A percentile compares a stretch with the other conserved stretches of the same genome.
These are phyloP conservation scores for Corydoras sp. DNA, from an alignment of 2,113 vertebrate species.

Conservation along the genomic window DNA sequence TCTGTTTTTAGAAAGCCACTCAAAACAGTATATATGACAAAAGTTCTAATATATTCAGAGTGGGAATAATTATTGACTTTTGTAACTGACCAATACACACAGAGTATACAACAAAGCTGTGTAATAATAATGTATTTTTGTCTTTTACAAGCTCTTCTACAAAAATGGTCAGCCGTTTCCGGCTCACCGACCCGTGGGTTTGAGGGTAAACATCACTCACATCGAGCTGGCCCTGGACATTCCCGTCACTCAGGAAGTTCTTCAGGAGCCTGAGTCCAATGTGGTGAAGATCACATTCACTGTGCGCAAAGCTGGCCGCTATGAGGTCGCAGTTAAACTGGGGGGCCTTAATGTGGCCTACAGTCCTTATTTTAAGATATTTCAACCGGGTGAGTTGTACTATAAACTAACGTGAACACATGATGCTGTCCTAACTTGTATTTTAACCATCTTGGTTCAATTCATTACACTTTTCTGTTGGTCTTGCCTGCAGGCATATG, in stretches of 20 bases:
- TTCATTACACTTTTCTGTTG: neutral
- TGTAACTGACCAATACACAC: too few relatives aligned
- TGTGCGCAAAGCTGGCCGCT: constrained; percentile 91
- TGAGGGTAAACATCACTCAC: constrained; percentile 92
- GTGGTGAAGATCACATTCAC: constrained; percentile 95
- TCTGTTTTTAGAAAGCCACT: too few relatives aligned
- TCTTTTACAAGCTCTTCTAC: constrained; percentile 79
- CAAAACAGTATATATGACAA: too few relatives aligned
- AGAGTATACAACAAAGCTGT: neutral
- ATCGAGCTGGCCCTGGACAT: constrained; percentile 92
- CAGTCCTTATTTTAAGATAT: constrained; percentile 96
- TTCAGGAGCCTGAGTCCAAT: constrained; percentile 87
- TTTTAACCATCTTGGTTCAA: neutral
- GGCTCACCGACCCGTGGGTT: constrained; percentile 81
- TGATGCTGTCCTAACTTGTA: too few relatives aligned
- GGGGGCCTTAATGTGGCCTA: constrained; percentile 92
- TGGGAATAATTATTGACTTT: too few relatives aligned
- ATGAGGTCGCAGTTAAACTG: constrained; percentile 89
- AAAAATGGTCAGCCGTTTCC: constrained; percentile 97
- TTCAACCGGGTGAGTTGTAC: constrained; percentile 83
- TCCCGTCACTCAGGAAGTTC: constrained; percentile 91
- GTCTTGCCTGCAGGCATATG: neutral
- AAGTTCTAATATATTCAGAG: too few relatives aligned
- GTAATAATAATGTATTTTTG: neutral
- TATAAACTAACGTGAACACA: too few relatives aligned